phyloP scores from a whole-genome alignment of 2,113 vertebrate species.

The Procavia capensis region DNA sequence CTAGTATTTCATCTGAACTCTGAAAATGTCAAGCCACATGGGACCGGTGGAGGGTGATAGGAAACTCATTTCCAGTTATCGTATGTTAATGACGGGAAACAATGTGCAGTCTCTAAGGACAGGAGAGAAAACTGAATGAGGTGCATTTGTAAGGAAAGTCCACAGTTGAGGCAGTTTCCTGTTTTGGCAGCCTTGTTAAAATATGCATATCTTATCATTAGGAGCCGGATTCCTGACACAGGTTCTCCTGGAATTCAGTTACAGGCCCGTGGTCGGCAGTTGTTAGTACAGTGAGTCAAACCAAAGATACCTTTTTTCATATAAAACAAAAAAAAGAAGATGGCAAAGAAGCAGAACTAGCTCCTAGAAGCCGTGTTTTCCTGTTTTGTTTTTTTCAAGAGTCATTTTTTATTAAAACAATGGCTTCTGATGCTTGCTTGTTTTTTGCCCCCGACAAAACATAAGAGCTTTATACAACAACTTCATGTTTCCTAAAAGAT shows the following conservation, averaged over 20 bases:
- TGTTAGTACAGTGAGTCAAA: background rate
- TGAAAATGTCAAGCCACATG: conserved; percentile 84
- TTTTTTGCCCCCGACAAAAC: background rate
- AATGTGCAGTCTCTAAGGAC: conserved; percentile 62
- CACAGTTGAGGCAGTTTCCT: conserved; percentile 34
- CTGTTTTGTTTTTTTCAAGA: background rate
- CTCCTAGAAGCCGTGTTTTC: conserved; percentile 17
- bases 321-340: conserved; percentile 12
- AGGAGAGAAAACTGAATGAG: conserved; percentile 55
- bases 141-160: conserved; percentile 63
- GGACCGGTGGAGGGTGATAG: conserved; percentile 72
- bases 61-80: conserved; percentile 81
- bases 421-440: background rate
- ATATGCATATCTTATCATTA: conserved; percentile 77
- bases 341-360: background rate
- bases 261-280: background rate
- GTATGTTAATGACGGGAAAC: conserved; percentile 84
- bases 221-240: conserved; percentile 61
- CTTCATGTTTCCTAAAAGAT: background rate
- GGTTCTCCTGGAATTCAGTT: conserved; percentile 35
- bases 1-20: conserved; percentile 85
- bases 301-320: background rate
- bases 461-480: background rate
- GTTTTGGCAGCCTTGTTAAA: conserved; percentile 83
- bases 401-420: background rate